These are phyloP conservation scores for Turritopsis rubra DNA, from an alignment of 30 jellyfish, hydroid and myxozoan species.

Conservation along the genomic window DNA sequence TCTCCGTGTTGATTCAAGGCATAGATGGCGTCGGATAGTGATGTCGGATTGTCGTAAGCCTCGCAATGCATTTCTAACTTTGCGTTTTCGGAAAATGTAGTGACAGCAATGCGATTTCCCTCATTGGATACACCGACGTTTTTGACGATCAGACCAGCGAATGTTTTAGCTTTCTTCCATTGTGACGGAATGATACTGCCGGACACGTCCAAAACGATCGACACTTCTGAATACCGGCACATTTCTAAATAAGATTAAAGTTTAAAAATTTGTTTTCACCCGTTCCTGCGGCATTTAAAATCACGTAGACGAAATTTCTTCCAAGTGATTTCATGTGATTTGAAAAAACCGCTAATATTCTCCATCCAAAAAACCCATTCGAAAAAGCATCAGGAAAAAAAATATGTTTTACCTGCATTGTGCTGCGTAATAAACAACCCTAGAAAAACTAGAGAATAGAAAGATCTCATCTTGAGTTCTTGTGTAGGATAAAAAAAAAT, in stretches of 20 bases:
- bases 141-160: not conserved
- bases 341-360: no score
- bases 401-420: not conserved
- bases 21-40: not conserved
- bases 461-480: not conserved
- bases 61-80: not conserved
- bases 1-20: not conserved
- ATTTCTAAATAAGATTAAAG: not conserved
- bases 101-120: not conserved
- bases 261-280: no score
- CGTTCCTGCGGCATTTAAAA: no score
- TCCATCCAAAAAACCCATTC: no score
- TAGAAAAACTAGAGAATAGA: not conserved
- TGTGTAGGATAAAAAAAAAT: no score
- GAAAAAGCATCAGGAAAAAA: no score
- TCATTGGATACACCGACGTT: not conserved
- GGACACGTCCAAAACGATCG: conserved; percentile 17
- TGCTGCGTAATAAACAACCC: not conserved
- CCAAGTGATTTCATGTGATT: no score
- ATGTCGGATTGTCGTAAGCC: not conserved
- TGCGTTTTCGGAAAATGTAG: conserved; percentile 7
- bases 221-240: conserved; percentile 12
- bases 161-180: not conserved
- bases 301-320: no score
- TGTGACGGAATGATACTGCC: conserved; percentile 12